A percentile compares a stretch with the other conserved stretches of the same genome.
Evolutionary conservation across 2,797 vertebrate species (phyloP).

Genomic region (Phoxinus dragarum): DNA sequence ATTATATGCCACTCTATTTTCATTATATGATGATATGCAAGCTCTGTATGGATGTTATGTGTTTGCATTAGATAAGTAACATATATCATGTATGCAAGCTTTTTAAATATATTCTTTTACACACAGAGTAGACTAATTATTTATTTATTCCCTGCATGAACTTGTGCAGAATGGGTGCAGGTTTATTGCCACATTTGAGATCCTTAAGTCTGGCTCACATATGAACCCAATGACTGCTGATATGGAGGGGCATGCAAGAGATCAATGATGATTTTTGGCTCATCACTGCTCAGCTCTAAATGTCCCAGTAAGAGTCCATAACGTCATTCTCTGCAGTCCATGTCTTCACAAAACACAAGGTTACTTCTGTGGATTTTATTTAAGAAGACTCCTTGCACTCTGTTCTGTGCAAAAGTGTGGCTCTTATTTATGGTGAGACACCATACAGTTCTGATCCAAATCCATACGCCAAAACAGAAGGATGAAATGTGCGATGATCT

Average conservation of each 20-base stretch:
- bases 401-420: constrained; percentile 2
- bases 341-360: background rate
- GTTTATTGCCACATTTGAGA: background rate
- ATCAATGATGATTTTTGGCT: background rate
- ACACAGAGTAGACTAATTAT: background rate
- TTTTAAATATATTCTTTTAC: background rate
- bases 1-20: background rate
- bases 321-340: background rate
- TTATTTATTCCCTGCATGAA: background rate
- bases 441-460: background rate
- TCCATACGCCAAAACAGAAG: background rate
- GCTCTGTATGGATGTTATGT: background rate
- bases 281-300: background rate
- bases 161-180: background rate
- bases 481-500: background rate
- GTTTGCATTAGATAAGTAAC: background rate
- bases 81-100: background rate
- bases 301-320: background rate
- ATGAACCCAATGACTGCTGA: background rate
- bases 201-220: background rate
- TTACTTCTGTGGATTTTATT: background rate
- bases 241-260: background rate
- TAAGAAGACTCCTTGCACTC: background rate
- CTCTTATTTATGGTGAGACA: background rate
- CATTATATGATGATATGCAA: background rate